Base-by-base conservation (phyloP, 2,797 vertebrate genomes). In the Carapus acus region DNA sequence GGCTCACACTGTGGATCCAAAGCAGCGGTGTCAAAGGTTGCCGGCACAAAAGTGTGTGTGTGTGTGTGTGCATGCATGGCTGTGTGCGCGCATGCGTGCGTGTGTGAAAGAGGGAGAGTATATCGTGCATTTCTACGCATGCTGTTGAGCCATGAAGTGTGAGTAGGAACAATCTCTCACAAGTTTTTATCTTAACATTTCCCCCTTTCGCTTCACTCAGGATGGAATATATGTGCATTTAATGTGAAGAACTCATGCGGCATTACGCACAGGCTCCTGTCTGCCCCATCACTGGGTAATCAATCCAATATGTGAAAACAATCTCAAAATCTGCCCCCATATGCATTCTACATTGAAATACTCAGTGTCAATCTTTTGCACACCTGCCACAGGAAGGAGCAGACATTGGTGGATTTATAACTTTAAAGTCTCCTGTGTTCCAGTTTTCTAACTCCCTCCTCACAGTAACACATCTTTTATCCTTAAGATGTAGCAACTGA, bases 1-100 rank as follows among this genome's bases (percentile, higher is more conserved):
- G 68, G 74, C 61, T 74, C 62, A 58, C 58, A 69, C 62, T 68
- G 67, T 46, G 64, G 64, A 76, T 61, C 58, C 60, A 46, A 64
- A 73, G 55, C 38, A 58, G 49, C 27, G 39, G 55, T 50, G n/a
- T 21, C 15, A 29, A 11, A 36, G 57, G 50, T 61, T 55, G 67
- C 60, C 62, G 56, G 49, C 52, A 55, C 40, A 56, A 24, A 37
- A 27, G 14, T 38, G 40, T 49, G 46, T 54, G 58, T 46, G 37
- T 50, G 19, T 55, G 27, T 49, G 49, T 43, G 49, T 37, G 18
- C n/a, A n/a, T n/a, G n/a, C n/a, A n/a, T n/a, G n/a, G n/a, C n/a
- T n/a, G n/a, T n/a, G n/a, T n/a, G n/a, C n/a, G n/a, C n/a, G n/a
- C 31, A 15, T 51, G 54, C 49, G 43, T 52, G 59, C 39, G 7